Conservation (phyloP, 2,797 vertebrate species). For the Natrix natrix region DNA sequence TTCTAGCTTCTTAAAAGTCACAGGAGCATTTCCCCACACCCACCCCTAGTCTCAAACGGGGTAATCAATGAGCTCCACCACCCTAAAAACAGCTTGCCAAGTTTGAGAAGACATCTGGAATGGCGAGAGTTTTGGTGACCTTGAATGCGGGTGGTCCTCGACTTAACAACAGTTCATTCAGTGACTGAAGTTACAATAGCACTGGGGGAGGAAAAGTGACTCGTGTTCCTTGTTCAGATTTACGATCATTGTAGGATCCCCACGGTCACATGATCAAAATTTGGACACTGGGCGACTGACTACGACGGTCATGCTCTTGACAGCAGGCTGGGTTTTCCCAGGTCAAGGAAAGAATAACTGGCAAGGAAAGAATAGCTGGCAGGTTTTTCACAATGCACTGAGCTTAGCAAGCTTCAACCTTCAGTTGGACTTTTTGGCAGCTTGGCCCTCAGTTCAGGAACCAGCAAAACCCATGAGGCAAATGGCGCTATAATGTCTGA, state of each 20-base stretch:
- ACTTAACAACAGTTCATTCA: background rate
- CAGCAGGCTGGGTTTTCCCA: background rate
- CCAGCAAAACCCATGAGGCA: background rate
- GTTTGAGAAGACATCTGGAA: background rate
- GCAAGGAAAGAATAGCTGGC: background rate
- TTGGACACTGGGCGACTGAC: no score
- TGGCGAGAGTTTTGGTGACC: background rate
- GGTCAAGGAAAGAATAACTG: background rate
- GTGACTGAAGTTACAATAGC: background rate
- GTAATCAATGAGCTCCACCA: background rate
- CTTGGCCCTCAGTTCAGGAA: background rate
- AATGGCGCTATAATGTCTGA: background rate
- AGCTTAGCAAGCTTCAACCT: background rate
- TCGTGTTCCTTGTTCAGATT: background rate
- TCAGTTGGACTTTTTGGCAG: background rate
- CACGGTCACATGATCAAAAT: background rate
- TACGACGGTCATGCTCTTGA: background rate
- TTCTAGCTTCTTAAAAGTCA: background rate
- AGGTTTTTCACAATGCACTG: background rate
- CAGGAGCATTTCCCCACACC: accelerated
- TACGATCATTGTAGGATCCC: background rate
- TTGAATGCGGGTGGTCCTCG: background rate
- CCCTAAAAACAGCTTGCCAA: background rate
- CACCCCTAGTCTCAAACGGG: background rate
- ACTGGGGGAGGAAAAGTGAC: background rate